Conservation (phyloP, 2,797 vertebrate species). For the Pagetopsis macropterus region DNA sequence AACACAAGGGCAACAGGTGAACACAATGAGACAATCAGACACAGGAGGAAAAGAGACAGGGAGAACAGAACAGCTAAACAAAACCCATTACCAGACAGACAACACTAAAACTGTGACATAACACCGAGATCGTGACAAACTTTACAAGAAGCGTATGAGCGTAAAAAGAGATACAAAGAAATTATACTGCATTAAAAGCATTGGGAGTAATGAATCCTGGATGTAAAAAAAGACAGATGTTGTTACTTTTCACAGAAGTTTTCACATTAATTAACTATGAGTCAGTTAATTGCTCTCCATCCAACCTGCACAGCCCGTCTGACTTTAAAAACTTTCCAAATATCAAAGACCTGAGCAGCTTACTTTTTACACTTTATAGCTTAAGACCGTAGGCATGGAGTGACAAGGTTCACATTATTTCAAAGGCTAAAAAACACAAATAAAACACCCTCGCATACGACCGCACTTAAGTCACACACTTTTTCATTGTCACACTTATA, state of each 20-base stretch:
- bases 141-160: no score
- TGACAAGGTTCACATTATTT: slow-evolving; percentile 58
- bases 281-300: slow-evolving; percentile 50
- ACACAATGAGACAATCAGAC: no score
- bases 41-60: no score
- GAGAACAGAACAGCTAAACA: no score
- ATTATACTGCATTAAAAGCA: not conserved
- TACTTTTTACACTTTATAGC: slow-evolving; percentile 54
- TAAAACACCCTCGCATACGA: not conserved
- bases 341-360: slow-evolving; percentile 65
- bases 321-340: slow-evolving; percentile 48
- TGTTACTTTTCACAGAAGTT: slow-evolving; percentile 1
- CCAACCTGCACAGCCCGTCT: slow-evolving; percentile 20
- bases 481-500: not conserved
- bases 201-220: not conserved
- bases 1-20: no score
- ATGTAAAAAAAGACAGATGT: slow-evolving; percentile 2
- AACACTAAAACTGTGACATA: no score
- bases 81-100: no score
- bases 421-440: slow-evolving; percentile 44
- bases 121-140: no score
- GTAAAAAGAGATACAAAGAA: not conserved
- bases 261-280: slow-evolving; percentile 24
- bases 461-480: slow-evolving; percentile 18
- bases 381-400: slow-evolving; percentile 48